Base-by-base conservation (phyloP, 2,888 invertebrate species). In the Trachelus iudaicus region DNA sequence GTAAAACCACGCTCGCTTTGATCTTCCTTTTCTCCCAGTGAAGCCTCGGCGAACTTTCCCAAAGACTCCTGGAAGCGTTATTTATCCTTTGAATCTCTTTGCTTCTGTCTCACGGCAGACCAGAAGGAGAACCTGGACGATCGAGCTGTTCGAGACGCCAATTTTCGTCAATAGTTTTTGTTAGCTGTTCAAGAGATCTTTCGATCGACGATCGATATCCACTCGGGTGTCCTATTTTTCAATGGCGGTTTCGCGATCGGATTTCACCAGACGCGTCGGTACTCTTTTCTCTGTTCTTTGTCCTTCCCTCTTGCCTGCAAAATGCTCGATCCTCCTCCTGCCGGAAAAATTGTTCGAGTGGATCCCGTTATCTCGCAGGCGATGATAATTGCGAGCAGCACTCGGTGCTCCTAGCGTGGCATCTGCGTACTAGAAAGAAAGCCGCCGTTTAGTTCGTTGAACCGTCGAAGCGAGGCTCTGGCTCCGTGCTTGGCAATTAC, bases 391-490 rank as follows among this genome's bases (percentile, higher is more conserved):
- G 83, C 83, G 83, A 79, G 77, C 78, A 79, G 23, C 56, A 56
- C 56, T 23, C 23, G 56, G 56, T 23, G 6, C 56, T 56, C 56
- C 56, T 80, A 81, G 33, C 30, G 79, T 78, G 82, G 88, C 90
- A 89, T 89, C 88, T 85, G 89, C 89, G 90, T 87, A 35, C 37
- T n/a, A 34, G 71, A 34, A 74, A 74, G 76, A 73, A 33, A 73
- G 83, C 81, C 83, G 84, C 79, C 87, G 85, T 88, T 86, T 88
- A 89, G 90, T 90, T 89, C 90, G 90, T 90, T 90, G 90, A 90
- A 90, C 90, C 87, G 85, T 84, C 81, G 79, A 77, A 83, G 83
- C 82, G 80, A 79, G 77, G 75, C 69, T 75, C 69, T 69, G 15
- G 73, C 73, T 74, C 56, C 31, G n/a, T 77, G 56, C 34, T 71